Conservation (phyloP, 2,113 vertebrate genomes). For the Festucalex cinctus region DNA sequence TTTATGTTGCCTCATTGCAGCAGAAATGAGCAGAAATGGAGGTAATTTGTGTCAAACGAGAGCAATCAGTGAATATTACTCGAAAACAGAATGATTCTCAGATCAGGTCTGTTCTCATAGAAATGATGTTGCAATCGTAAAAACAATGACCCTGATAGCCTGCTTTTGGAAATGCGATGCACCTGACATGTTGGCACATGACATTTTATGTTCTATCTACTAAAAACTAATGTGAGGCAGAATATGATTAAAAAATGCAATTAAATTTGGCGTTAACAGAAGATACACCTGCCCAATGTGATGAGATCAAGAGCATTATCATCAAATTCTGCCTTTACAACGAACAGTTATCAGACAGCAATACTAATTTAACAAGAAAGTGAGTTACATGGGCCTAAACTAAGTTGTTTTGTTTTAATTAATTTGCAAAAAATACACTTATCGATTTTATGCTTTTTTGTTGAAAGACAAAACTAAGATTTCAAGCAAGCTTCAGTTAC, state of each 20-base stretch:
- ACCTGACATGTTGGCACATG: conserved; percentile 42
- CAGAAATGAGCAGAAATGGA: conserved; percentile 30
- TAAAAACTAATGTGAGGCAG: conserved; percentile 10
- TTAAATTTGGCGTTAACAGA: background rate
- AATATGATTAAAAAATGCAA: background rate
- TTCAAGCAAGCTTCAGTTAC: too few species aligned
- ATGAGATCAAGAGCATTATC: background rate
- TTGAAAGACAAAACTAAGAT: too few species aligned
- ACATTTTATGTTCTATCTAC: conserved; percentile 13
- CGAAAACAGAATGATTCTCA: conserved; percentile 34
- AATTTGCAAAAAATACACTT: too few species aligned
- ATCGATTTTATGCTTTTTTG: too few species aligned
- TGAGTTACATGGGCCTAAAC: too few species aligned
- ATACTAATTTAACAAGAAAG: too few species aligned
- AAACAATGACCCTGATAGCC: conserved; percentile 23
- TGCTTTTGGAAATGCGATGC: conserved; percentile 46
- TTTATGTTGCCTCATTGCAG: conserved; percentile 30
- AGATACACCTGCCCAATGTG: background rate
- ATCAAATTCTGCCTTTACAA: background rate
- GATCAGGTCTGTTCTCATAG: conserved; percentile 17
- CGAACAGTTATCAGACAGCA: too few species aligned
- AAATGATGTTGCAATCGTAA: conserved; percentile 45
- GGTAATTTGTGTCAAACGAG: conserved; percentile 49
- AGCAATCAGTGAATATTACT: conserved; percentile 30
- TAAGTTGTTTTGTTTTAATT: too few species aligned